Evolutionary conservation across 2,113 vertebrate species (phyloP), one percentile per base, ranked within the genome.

Genomic region (Microtus pennsylvanicus): DNA sequence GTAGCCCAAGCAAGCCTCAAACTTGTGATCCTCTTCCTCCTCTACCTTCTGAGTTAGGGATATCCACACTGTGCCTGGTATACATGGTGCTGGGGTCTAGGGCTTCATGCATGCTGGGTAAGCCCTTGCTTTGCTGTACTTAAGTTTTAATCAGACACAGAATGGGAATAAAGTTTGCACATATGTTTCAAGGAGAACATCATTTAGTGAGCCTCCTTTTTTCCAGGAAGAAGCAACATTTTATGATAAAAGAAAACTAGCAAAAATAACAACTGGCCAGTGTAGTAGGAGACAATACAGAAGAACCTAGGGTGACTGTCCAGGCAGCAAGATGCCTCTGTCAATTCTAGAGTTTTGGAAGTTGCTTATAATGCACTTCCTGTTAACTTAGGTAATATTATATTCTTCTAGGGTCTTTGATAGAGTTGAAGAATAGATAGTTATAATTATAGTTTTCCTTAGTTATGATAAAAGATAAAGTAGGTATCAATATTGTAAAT

Each of bases 71-170:
- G 45, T 30, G 38, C n/a, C 58, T 30, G n/a, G 26, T 45, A 11
- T 28, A 19, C 7, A 6, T 30, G 28, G 4, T 19, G 7, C 14
- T 65, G 38, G 24, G 14, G n/a, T 83, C 24, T 83, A 28, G 24
- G n/a, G 11, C 55, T 28, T 38, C 1, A 17, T 30, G 55, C 38
- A 13, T 11, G 58, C 24, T 28, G 26, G 19, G 33, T n/a, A 42
- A 82, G 24, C 6, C 7, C 55, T 90, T 91, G 88, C 87, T 96
- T 95, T 95, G 96, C 93, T 78, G 81, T 87, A 33, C 88, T 95
- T 94, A 75, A 80, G 30, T 75, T 93, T 98, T 97, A 97, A 98
- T 97, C 95, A 72, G 92, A 81, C 55, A 82, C 33, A 94, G 97
- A 97, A 94, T 90, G 87, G 97, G 69, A 95, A 77, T 92, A 81